Evolutionary conservation across 2,113 vertebrate genomes (phyloP), one percentile per base, ranked within the genome.

Genomic region (Variabilichromis moorii): DNA sequence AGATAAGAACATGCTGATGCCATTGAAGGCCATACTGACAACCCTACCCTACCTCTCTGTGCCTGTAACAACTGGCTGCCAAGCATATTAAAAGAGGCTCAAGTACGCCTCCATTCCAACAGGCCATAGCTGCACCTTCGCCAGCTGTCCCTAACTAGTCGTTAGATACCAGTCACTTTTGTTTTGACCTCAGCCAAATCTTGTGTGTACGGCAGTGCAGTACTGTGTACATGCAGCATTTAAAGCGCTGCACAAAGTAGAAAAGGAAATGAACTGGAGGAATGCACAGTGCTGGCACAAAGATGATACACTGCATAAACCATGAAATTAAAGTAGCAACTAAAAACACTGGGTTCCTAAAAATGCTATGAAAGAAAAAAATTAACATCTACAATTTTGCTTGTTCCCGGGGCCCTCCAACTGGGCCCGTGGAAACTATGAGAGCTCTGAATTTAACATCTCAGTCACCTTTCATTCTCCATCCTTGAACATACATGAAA

Each of bases 1-100:
- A 91, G 94, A 95, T 95, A 94, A 93, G 90, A 94, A 84, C 86
- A 80, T 82, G 81, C 81, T 90, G 86, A 91, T 83, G 89, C 90
- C 88, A 88, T 71, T 88, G 86, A 91, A 55, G 91, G 91, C 89
- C 93, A 88, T 86, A 85, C 89, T 88, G 88, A 96, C 89, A 87
- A 94, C 92, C 91, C 42, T 73, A 61, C 76, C 59, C 84, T 66
- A 42, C 54, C 84, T 81, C 28, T 83, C 50, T 82, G 83, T 76
- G 71, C 71, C 42, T 53, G 17, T 31, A 37, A 80, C 40, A 47
- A 42, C 88, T 17, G 57, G 63, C 40, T 91, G 73, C 83, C 85
- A 80, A 66, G 88, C 81, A 28, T 51, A 87, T 85, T 85, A 80
- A 88, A 90, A 78, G 28, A 71, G 37, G 19, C 83, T 78, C 35